Conservation (phyloP, 2,797 vertebrate genomes). For the Sandelia bainsii region DNA sequence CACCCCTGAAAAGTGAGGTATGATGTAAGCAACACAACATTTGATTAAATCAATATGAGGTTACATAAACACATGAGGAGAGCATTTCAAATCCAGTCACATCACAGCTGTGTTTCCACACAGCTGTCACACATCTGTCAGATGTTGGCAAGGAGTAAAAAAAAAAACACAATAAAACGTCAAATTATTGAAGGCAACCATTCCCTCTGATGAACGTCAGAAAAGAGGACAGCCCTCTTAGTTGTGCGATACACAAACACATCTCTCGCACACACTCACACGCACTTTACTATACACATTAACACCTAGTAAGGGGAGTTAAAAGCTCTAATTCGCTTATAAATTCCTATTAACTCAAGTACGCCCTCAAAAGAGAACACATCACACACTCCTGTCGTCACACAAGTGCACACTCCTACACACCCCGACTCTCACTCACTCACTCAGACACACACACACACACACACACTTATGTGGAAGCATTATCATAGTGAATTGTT, state of each 20-base stretch:
- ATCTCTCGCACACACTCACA: constrained; percentile 10
- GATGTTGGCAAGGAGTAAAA: too few species aligned
- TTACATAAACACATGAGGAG: not conserved
- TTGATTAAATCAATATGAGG: not conserved
- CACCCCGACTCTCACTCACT: constrained; percentile 8
- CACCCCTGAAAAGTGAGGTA: not conserved
- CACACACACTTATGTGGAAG: constrained; percentile 6
- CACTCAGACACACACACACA: not conserved
- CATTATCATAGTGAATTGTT: constrained; percentile 21
- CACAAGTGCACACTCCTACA: constrained; percentile 33
- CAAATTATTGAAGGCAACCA: constrained; percentile 27
- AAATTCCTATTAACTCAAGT: constrained; percentile 53
- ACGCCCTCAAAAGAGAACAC: constrained; percentile 31
- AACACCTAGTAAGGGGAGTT: constrained; percentile 19
- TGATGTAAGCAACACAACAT: not conserved
- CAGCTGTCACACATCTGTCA: constrained; percentile 2
- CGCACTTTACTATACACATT: not conserved
- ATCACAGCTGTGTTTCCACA: not conserved
- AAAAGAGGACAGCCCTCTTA: constrained; percentile 36
- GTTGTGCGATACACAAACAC: constrained; percentile 5
- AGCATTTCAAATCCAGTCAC: constrained; percentile 10
- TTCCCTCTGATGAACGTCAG: constrained; percentile 29
- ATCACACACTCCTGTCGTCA: constrained; percentile 27
- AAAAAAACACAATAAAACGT: not conserved
- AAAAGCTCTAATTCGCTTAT: constrained; percentile 41